Evolutionary conservation across 2,797 vertebrate species (phyloP), one percentile per base, ranked within the genome.

Genomic region (Onychomys torridus): DNA sequence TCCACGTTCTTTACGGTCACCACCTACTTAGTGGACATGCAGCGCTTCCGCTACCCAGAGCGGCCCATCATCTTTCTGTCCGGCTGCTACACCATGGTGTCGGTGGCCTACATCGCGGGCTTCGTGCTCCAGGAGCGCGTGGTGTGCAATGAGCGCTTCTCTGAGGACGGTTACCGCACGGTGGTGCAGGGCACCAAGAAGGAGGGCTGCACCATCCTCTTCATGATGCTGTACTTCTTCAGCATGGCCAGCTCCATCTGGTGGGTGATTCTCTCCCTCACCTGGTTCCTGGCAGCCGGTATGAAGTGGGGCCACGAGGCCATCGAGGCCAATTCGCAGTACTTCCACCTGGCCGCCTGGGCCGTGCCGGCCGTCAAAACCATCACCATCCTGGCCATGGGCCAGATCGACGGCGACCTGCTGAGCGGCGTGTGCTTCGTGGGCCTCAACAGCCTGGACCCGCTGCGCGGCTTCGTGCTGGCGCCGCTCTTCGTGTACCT

Each of bases 301-400:
- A 99, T 99, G 99, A 99, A 99, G 97, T 99, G 99, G 99, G 99
- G 99, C 86, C 99, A 99, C 2, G 99, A 99, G 98, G 99, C 99
- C 79, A 99, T 99, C 6, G 99, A 99, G 97, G 99, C 99, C 85
- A 99, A 99, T 98, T 99, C 99, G 0, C 99, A 99, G 98, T 99
- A 99, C 95, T 99, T 99, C 91, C 99, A 99, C 98, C 96, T 99
- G 98, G 99, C 99, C 0, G 99, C 99, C 57, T 99, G 99, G 99
- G 99, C 99, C 0, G 99, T 99, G 92, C 99, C 99, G 0, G 99
- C 99, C 0, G 98, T 99, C 93, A 99, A 99, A 98, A 99, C 99
- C 81, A 99, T 99, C 98, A 99, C 99, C 97, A 99, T 99, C 98
- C 98, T 99, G 98, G 99, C 99, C 95, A 99, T 99, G 98, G 99